phyloP scores from a whole-genome alignment of 2,113 vertebrate genomes.

The Psilopsiagon aymara region DNA sequence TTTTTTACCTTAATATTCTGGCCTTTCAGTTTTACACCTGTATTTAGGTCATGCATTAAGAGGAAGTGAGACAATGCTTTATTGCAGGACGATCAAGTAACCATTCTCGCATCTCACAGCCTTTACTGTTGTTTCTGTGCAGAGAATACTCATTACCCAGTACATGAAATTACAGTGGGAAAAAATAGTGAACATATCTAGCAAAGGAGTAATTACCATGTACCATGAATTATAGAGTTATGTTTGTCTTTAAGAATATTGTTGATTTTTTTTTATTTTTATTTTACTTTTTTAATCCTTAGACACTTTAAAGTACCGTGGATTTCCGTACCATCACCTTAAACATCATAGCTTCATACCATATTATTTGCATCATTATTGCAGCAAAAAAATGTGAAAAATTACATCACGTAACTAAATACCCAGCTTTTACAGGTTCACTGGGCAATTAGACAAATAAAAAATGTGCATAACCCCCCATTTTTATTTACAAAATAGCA shows the following conservation, averaged over 20 bases:
- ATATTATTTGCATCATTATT: background rate
- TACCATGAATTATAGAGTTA: slow-evolving; percentile 32
- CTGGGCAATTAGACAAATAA: background rate
- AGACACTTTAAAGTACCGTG: background rate
- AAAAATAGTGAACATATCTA: slow-evolving; percentile 18
- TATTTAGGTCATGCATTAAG: background rate
- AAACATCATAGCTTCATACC: background rate
- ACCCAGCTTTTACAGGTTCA: background rate
- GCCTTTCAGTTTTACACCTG: slow-evolving; percentile 22
- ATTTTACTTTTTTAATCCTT: background rate
- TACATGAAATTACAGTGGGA: slow-evolving; percentile 39
- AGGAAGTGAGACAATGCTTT: background rate
- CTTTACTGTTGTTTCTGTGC: slow-evolving; percentile 25
- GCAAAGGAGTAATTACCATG: slow-evolving; percentile 34
- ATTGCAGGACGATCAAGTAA: background rate
- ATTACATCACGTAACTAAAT: background rate
- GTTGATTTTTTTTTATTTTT: background rate
- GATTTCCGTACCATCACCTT: background rate
- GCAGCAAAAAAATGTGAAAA: background rate
- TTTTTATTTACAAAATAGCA: background rate
- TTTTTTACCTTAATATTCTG: background rate
- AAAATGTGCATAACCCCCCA: background rate
- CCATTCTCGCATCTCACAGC: background rate
- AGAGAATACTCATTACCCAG: slow-evolving; percentile 48
- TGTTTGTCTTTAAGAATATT: background rate